phyloP scores from a whole-genome alignment of 2,113 vertebrate genomes.

The Hippocampus mohnikei region DNA sequence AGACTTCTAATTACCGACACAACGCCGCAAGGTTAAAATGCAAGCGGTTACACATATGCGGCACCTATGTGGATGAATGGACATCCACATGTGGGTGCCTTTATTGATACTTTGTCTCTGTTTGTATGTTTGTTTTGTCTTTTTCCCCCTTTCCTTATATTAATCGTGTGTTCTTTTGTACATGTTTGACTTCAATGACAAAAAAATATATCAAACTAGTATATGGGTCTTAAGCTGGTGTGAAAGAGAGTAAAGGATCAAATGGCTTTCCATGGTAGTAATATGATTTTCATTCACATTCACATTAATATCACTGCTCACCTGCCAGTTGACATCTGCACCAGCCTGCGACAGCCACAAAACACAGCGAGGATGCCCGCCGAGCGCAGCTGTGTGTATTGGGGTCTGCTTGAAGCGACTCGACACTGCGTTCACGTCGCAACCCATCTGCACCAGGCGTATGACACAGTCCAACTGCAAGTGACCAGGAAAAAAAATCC shows the following conservation, averaged over 20 bases:
- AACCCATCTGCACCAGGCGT: conserved; percentile 86
- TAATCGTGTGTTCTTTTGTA: no score
- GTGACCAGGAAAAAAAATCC: not conserved
- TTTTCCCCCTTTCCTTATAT: no score
- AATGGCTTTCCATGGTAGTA: not conserved
- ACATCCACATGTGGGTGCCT: no score
- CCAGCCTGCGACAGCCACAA: conserved; percentile 90
- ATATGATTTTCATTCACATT: not conserved
- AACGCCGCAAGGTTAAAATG: no score
- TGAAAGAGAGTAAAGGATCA: not conserved
- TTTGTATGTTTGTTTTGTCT: no score
- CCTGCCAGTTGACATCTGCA: conserved; percentile 91
- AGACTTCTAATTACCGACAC: no score
- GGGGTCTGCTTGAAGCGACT: conserved; percentile 91
- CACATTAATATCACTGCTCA: conserved; percentile 41
- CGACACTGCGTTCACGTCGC: conserved; percentile 83
- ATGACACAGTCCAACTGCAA: conserved; percentile 89
- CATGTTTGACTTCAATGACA: no score
- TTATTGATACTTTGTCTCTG: no score
- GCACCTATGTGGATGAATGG: no score
- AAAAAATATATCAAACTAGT: no score
- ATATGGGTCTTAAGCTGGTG: no score
- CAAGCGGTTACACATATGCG: no score
- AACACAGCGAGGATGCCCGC: conserved; percentile 90
- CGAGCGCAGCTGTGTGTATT: conserved; percentile 89